Evolutionary conservation across 2,888 invertebrate species (phyloP).

Genomic region (Seira sanloemensis): DNA sequence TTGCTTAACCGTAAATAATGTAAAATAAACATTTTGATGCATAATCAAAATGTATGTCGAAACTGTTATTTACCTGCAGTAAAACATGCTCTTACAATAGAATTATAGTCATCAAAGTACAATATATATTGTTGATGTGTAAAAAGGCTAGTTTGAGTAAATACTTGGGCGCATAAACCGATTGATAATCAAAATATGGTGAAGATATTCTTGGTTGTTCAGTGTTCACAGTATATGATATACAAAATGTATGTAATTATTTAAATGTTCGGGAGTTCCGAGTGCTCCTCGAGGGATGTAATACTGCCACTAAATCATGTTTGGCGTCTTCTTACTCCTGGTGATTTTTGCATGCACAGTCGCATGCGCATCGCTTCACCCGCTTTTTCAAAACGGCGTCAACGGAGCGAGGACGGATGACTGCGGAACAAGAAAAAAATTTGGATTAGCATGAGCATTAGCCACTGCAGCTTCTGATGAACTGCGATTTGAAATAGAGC

Average conservation of each 20-base stretch:
- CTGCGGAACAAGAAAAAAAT: conserved; percentile 78
- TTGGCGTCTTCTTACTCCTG: conserved; percentile 39
- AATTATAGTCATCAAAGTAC: too few relatives aligned
- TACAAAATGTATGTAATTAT: background rate
- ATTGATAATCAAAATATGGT: too few relatives aligned
- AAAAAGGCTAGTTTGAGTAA: too few relatives aligned
- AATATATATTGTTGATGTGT: too few relatives aligned
- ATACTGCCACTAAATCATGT: background rate
- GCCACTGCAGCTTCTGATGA: background rate
- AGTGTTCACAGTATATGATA: too few relatives aligned
- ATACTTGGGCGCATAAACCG: too few relatives aligned
- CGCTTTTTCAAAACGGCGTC: conserved; percentile 83
- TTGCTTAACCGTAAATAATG: too few relatives aligned
- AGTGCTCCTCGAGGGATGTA: background rate
- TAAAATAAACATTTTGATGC: too few relatives aligned
- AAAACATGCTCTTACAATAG: too few relatives aligned
- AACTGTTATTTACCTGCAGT: too few relatives aligned
- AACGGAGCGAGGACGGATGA: conserved; percentile 87
- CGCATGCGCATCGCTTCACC: conserved; percentile 85
- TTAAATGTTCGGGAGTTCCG: background rate
- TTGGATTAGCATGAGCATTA: background rate
- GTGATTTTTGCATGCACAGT: conserved; percentile 81
- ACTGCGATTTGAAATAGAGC: background rate
- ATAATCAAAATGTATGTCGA: too few relatives aligned
- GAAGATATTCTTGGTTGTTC: too few relatives aligned